Base-by-base conservation (phyloP, 2,888 invertebrate genomes). In the Ophraella communa region DNA sequence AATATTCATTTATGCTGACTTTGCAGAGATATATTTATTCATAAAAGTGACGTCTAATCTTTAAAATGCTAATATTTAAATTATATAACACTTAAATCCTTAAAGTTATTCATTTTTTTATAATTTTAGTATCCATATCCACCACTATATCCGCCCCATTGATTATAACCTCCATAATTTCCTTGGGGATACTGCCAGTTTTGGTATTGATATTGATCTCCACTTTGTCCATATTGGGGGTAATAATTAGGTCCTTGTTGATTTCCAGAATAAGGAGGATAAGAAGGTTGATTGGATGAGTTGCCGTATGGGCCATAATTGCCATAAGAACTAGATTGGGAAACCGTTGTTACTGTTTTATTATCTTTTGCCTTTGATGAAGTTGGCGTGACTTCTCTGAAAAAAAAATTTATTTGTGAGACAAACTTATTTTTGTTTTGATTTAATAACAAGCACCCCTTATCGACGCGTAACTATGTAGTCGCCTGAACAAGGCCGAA, bases 161-260 rank as follows among this genome's bases (percentile, higher is more conserved):
- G 87, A 66, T 85, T 85, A 70, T 87, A 87, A 30, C 84, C 84
- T 57, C 84, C 81, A 71, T 87, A 86, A 54, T 83, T 81, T 1
- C 86, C 83, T 63, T 87, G 86, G 18, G 85, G 85, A 70, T 85
- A 84, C 67, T 86, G 85, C 87, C 87, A 87, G 71, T 86, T 86
- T 75, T 85, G 87, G 72, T 87, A 87, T 66, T 83, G 83, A 72
- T 87, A 87, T 65, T 86, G 85, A 57, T 82, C 83, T 60, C 85
- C 84, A 62, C 85, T 84, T 73, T 86, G 86, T 35, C 83, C 82
- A 62, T 87, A 86, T 71, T 86, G 86, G 24, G 84, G 83, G 69
- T 84, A 84, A 47, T 85, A 83, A 68, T 87, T 86, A 66, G 86
- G 85, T 11, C 85, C 83, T 65, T 84, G 78, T 67, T 81, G 81